A percentile compares a stretch with the other conserved stretches of the same genome.
Evolutionary conservation across 2,888 invertebrate genomes (phyloP).

Genomic region (Orthosia incerta): DNA sequence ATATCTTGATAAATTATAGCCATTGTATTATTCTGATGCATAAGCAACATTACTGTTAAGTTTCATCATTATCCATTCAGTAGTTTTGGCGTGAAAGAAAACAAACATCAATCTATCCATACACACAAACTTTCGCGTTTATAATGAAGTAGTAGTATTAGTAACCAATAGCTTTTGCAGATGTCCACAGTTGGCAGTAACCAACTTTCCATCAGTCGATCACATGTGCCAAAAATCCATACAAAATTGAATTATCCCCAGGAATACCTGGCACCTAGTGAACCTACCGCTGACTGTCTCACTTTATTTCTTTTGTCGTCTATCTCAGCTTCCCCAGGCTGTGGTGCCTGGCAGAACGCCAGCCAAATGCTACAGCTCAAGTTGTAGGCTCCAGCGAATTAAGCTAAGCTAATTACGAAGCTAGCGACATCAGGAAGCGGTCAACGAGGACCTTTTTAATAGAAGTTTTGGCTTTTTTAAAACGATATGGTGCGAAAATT

Average conservation of each 20-base stretch:
- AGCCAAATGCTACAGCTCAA: slow-evolving; percentile 65
- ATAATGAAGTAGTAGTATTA: no score
- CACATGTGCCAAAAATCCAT: slow-evolving; percentile 4
- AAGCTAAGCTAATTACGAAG: slow-evolving; percentile 62
- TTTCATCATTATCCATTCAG: no score
- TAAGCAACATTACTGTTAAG: no score
- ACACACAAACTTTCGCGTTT: no score
- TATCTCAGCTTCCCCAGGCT: slow-evolving; percentile 80
- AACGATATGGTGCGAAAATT: not conserved
- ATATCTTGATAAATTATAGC: no score
- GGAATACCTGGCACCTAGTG: slow-evolving; percentile 28
- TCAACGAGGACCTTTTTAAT: slow-evolving; percentile 22
- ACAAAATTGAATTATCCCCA: slow-evolving; percentile 41
- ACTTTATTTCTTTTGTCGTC: slow-evolving; percentile 80
- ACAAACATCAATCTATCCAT: no score
- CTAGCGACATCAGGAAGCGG: slow-evolving; percentile 40
- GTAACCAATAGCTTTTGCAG: not conserved
- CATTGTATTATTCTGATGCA: no score
- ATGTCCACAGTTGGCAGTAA: not conserved
- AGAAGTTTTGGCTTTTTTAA: slow-evolving; percentile 32
- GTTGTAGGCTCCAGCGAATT: slow-evolving; percentile 63
- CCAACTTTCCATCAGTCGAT: not conserved
- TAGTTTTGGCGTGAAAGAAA: no score
- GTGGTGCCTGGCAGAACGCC: slow-evolving; percentile 76
- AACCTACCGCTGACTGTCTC: slow-evolving; percentile 65